Conservation (phyloP, 2,113 vertebrate species). For the Noturus placidus region DNA sequence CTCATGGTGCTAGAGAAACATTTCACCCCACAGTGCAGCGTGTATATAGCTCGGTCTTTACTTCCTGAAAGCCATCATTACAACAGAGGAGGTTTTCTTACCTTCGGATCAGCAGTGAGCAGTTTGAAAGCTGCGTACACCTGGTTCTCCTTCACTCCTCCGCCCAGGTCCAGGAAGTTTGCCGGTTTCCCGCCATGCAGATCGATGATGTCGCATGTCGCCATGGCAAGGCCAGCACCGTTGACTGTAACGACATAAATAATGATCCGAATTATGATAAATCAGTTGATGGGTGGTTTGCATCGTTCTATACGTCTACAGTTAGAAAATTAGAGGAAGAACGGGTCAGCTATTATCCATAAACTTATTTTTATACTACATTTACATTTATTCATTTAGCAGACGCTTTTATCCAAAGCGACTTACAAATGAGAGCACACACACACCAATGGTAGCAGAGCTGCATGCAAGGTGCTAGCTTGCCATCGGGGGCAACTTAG, state of each 20-base stretch:
- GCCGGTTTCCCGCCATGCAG: conserved; percentile 94
- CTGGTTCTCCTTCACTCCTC: conserved; percentile 95
- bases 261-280: not conserved
- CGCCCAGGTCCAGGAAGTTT: conserved; percentile 96
- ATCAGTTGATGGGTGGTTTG: not conserved
- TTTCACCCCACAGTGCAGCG: too few relatives aligned
- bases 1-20: too few relatives aligned
- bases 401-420: too few relatives aligned
- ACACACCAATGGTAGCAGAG: too few relatives aligned
- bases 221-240: conserved; percentile 96
- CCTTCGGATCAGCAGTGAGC: conserved; percentile 94
- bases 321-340: not conserved
- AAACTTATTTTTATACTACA: not conserved
- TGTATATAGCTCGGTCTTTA: too few relatives aligned
- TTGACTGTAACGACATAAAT: conserved; percentile 81
- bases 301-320: not conserved
- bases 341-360: not conserved
- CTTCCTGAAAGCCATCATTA: not conserved
- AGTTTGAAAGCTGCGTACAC: conserved; percentile 97
- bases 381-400: too few relatives aligned
- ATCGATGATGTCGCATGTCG: conserved; percentile 97
- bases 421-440: too few relatives aligned
- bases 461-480: too few relatives aligned
- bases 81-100: conserved; percentile 60
- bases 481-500: too few relatives aligned